Evolutionary conservation across 2,113 vertebrate species (phyloP), one percentile per base, ranked within the genome.

Genomic region (Eptatretus burgeri): DNA sequence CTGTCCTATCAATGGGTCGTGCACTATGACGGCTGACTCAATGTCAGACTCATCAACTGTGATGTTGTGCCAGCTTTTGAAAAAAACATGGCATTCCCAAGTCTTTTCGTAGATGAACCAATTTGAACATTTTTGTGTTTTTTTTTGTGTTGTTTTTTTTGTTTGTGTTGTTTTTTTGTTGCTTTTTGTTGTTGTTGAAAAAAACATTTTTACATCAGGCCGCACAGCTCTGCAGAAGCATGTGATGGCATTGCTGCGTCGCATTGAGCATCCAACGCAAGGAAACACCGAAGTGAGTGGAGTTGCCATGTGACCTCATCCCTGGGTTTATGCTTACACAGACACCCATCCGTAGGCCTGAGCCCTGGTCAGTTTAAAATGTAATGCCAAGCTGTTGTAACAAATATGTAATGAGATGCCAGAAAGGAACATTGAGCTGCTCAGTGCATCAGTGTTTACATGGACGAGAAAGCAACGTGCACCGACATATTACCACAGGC

Each of bases 191-290:
- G 20, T 50, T 50, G 52, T 27, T 66, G 14, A n/a, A n/a, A n/a
- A n/a, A n/a, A n/a, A n/a, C n/a, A n/a, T 65, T 8, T 71, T 18
- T 66, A 18, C 1, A 13, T 14, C 70, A 60, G 53, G 53, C 53
- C 53, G 11, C 19, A 9, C 11, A 17, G 53, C 53, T 16, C 53
- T 60, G 53, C 53, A 60, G 53, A 60, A 60, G 53, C 53, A 19
- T 11, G 53, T 60, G 53, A 60, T 60, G 53, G 53, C 53, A 19
- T 19, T 60, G 53, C 53, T 60, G 10, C 53, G 53, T 19, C 16
- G 53, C 16, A 60, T 60, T 11, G 53, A 60, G 53, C 53, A 60
- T 60, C 53, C 53, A 60, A 60, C 53, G 53, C 19, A 16, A 19
- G 53, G 53, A 3, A 60, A 60, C 53, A 60, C 53, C 16, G 53